Conservation (phyloP, 30 jellyfish, hydroid and myxozoan genomes). For the Hydractinia symbiolongicarpus region DNA sequence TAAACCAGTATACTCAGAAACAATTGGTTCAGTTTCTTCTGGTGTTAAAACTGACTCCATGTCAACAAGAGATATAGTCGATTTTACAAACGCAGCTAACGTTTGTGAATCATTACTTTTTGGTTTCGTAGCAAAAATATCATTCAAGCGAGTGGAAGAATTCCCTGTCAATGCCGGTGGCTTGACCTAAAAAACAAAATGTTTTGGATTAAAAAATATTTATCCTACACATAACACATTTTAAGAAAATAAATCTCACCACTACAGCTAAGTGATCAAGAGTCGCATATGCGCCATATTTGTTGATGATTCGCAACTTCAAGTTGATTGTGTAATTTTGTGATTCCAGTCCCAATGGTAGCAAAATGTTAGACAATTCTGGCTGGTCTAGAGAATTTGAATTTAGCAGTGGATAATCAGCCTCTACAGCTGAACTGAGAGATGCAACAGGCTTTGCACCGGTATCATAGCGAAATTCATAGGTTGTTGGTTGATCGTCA, state of each 20-base stretch:
- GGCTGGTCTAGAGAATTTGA: conserved; percentile 44
- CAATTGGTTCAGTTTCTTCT: background rate
- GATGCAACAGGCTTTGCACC: conserved; percentile 9
- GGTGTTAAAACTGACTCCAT: background rate
- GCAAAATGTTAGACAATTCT: conserved; percentile 28
- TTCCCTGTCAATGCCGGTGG: background rate
- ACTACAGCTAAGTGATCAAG: conserved; percentile 11
- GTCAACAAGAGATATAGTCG: background rate
- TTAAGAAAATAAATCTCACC: conserved; percentile 22
- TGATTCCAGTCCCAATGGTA: conserved; percentile 56
- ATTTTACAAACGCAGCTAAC: background rate
- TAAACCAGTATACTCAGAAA: background rate
- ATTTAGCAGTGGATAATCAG: conserved; percentile 47
- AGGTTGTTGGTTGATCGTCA: conserved; percentile 43
- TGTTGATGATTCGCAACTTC: conserved; percentile 42
- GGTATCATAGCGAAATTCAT: conserved; percentile 44
- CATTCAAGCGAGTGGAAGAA: background rate
- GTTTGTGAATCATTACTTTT: background rate
- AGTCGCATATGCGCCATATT: conserved; percentile 45
- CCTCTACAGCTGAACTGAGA: conserved; percentile 26
- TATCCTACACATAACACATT: background rate
- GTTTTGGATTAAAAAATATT: background rate
- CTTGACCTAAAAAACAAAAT: conserved; percentile 23
- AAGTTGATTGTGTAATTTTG: conserved; percentile 39
- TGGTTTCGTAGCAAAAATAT: background rate